phyloP scores from a whole-genome alignment of 1,140 invertebrate genomes.

The Drosophila hydei region DNA sequence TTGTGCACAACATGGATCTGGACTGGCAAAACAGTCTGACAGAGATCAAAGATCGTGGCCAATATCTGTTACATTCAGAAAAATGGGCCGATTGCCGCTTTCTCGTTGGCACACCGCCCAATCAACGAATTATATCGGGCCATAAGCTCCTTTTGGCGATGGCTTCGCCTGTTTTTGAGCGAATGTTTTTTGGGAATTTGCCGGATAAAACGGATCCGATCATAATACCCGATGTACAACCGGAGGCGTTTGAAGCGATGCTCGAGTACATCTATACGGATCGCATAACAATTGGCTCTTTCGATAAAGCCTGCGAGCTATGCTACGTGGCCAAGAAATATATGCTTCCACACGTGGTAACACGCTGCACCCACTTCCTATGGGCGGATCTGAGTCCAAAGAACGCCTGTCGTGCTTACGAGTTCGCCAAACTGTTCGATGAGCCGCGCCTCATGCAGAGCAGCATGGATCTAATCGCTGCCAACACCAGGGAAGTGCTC shows the following conservation, averaged over 20 bases:
- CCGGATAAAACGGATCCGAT: slow-evolving; percentile 89
- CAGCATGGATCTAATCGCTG: slow-evolving; percentile 90
- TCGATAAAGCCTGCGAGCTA: slow-evolving; percentile 92
- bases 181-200: slow-evolving; percentile 91
- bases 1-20: slow-evolving; percentile 52
- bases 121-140: slow-evolving; percentile 89
- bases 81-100: slow-evolving; percentile 92
- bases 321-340: slow-evolving; percentile 95
- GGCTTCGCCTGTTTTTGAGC: slow-evolving; percentile 92
- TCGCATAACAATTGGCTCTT: slow-evolving; percentile 90
- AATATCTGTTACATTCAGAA: slow-evolving; percentile 89
- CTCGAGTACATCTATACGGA: slow-evolving; percentile 93
- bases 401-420: slow-evolving; percentile 92
- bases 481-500: slow-evolving; percentile 90
- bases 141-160: slow-evolving; percentile 93
- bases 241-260: slow-evolving; percentile 92
- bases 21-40: slow-evolving; percentile 91
- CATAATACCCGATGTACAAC: slow-evolving; percentile 91
- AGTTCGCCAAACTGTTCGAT: slow-evolving; percentile 93
- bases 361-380: slow-evolving; percentile 91
- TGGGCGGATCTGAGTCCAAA: slow-evolving; percentile 91
- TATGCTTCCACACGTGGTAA: slow-evolving; percentile 91
- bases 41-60: slow-evolving; percentile 88
- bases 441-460: slow-evolving; percentile 91
- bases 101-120: slow-evolving; percentile 90